These are phyloP conservation scores for Cheilosia scutellata DNA, from an alignment of 2,888 invertebrate genomes.

Conservation along the genomic window DNA sequence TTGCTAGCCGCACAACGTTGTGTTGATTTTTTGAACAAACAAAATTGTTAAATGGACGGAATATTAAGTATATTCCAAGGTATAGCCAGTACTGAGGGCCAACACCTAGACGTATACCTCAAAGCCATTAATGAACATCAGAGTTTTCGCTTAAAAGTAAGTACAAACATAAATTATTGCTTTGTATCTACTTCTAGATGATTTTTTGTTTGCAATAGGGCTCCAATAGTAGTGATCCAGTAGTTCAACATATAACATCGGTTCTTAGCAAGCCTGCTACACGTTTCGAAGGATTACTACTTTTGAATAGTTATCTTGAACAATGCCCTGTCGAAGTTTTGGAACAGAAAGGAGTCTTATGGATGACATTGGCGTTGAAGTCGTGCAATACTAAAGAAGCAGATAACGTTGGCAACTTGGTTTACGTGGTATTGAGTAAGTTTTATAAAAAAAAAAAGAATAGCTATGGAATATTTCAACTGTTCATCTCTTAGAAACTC, in stretches of 20 bases:
- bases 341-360: constrained; percentile 78
- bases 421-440: constrained; percentile 77
- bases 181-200: background rate
- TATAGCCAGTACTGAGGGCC: constrained; percentile 73
- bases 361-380: constrained; percentile 79
- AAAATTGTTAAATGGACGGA: constrained; percentile 78
- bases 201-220: constrained; percentile 30
- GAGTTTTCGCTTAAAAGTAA: constrained; percentile 78
- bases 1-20: background rate
- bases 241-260: constrained; percentile 78
- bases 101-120: constrained; percentile 76
- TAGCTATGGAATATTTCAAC: background rate
- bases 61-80: constrained; percentile 78
- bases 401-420: constrained; percentile 64
- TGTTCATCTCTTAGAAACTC: constrained; percentile 69
- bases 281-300: constrained; percentile 76
- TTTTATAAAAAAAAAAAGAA: background rate
- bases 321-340: constrained; percentile 77
- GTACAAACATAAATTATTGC: background rate
- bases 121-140: constrained; percentile 78
- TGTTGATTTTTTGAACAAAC: background rate
- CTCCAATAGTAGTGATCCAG: constrained; percentile 51
- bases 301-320: constrained; percentile 77
- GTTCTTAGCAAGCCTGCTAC: constrained; percentile 76
- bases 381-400: constrained; percentile 77